Conservation (phyloP, 1,140 invertebrate genomes). For the Piezodorus guildinii region DNA sequence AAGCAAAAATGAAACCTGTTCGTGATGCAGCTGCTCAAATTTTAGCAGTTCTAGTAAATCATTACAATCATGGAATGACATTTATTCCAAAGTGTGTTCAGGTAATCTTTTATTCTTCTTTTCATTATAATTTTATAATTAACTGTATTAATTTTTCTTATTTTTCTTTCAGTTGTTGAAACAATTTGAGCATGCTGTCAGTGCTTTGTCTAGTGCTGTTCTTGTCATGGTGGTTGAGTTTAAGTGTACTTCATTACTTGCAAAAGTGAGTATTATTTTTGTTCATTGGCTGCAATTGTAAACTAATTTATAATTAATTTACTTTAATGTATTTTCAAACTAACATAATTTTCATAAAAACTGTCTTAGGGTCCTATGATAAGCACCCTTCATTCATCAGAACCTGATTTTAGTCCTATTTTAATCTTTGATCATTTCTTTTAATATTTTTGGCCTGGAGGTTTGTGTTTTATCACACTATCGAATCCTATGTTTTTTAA, state of each 20-base stretch:
- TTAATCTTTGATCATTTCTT: no score
- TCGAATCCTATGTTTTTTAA: no score
- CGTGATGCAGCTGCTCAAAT: slow-evolving; percentile 63
- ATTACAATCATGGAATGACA: slow-evolving; percentile 61
- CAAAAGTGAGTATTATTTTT: slow-evolving; percentile 37
- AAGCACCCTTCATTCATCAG: no score
- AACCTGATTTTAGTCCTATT: no score
- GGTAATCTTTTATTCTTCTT: slow-evolving; percentile 34
- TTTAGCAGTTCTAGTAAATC: slow-evolving; percentile 65
- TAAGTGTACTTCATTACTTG: slow-evolving; percentile 49
- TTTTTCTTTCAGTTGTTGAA: slow-evolving; percentile 50
- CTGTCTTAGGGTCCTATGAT: no score
- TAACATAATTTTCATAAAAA: no score
- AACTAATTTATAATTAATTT: no score
- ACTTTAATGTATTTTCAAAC: no score
- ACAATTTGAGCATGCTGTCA: slow-evolving; percentile 55
- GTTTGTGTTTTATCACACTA: no score
- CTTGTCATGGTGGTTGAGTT: slow-evolving; percentile 50
- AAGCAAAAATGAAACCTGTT: slow-evolving; percentile 46
- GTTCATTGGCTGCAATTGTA: no score
- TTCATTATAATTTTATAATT: neutral
- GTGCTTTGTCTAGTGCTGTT: slow-evolving; percentile 52
- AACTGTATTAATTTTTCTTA: neutral
- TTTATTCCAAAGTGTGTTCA: slow-evolving; percentile 54
- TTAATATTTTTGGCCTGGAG: no score